phyloP scores from a whole-genome alignment of 2,113 vertebrate genomes.

The Shinisaurus crocodilurus region DNA sequence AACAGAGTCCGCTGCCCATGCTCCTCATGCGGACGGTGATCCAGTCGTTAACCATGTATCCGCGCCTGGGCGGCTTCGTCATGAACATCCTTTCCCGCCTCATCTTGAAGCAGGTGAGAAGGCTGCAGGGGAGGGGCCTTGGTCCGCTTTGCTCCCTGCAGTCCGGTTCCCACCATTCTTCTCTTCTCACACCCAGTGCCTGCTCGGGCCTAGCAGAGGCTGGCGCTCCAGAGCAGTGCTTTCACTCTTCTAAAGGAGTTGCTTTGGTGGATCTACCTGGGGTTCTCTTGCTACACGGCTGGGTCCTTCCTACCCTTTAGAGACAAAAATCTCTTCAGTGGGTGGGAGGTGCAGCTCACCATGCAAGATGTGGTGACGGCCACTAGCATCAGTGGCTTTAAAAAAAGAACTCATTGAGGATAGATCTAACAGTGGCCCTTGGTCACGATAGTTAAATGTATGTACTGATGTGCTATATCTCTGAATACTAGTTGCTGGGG shows the following conservation, averaged over 20 bases:
- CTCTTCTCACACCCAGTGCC: too few relatives aligned
- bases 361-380: too few relatives aligned
- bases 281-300: too few relatives aligned
- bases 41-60: conserved; percentile 96
- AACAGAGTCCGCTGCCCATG: conserved; percentile 92
- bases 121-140: neutral
- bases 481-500: neutral
- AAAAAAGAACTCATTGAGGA: too few relatives aligned
- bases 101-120: conserved; percentile 91
- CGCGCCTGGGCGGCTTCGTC: conserved; percentile 91
- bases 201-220: neutral
- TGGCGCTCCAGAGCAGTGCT: neutral
- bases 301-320: neutral
- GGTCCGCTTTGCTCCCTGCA: neutral
- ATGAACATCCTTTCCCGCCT: conserved; percentile 96
- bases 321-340: neutral
- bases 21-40: conserved; percentile 96
- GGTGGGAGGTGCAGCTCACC: neutral
- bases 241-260: too few relatives aligned
- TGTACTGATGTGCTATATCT: neutral
- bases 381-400: neutral
- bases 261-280: neutral
- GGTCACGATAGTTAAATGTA: too few relatives aligned
- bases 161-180: too few relatives aligned
- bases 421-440: neutral